Percentiles rank a stretch among this genome's conserved stretches.
phyloP scores from a whole-genome alignment of 2,888 invertebrate species.

The Monochamus alternatus region DNA sequence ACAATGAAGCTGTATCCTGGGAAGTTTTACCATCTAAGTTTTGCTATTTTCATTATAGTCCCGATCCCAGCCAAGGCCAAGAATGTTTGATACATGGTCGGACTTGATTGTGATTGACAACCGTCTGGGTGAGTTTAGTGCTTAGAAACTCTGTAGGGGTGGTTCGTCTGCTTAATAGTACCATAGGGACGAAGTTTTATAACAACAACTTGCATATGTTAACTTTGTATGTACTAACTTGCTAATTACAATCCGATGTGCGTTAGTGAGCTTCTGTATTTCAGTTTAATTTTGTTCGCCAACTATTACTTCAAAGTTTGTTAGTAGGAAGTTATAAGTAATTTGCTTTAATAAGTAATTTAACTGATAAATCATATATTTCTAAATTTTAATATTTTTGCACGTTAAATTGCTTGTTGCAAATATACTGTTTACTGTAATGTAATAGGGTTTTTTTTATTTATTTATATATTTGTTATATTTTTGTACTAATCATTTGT shows the following conservation, averaged over 20 bases:
- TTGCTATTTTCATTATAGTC: constrained; percentile 53
- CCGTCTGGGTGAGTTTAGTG: constrained; percentile 22
- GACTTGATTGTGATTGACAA: constrained; percentile 46
- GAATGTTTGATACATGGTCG: constrained; percentile 46
- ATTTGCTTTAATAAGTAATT: neutral
- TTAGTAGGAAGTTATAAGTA: neutral
- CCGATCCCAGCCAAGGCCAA: constrained; percentile 39
- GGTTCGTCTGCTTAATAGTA: constrained; percentile 24
- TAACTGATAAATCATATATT: neutral
- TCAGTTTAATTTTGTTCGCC: constrained; percentile 30
- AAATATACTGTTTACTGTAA: too few species aligned
- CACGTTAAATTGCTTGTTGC: too few species aligned
- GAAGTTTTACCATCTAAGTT: constrained; percentile 54
- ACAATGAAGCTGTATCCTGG: constrained; percentile 49
- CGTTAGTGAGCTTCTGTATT: constrained; percentile 20
- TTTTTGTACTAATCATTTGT: too few species aligned
- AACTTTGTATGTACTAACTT: constrained; percentile 30
- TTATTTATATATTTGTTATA: too few species aligned
- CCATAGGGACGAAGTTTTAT: constrained; percentile 19
- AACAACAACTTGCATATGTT: constrained; percentile 29
- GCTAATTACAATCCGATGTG: constrained; percentile 29
- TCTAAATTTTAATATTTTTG: too few species aligned
- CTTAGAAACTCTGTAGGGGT: constrained; percentile 11
- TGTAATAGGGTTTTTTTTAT: too few species aligned
- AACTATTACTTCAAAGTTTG: constrained; percentile 9